Percentiles rank a stretch among this genome's conserved stretches.
Evolutionary conservation across 2,113 vertebrate genomes (phyloP).

Genomic region (Dascyllus trimaculatus): DNA sequence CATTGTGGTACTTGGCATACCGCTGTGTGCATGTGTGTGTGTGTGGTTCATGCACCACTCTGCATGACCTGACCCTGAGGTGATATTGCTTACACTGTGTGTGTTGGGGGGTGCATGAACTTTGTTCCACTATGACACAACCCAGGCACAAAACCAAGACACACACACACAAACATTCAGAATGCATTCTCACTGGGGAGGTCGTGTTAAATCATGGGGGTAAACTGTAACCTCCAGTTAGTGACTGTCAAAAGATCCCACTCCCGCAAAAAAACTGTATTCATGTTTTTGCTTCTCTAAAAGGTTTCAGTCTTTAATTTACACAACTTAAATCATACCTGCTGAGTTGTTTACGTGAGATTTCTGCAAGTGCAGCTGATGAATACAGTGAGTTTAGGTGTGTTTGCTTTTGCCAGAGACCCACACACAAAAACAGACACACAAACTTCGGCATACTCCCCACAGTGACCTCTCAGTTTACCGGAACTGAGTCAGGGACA

Average conservation of each 20-base stretch:
- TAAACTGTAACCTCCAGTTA: slow-evolving; percentile 41
- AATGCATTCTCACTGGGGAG: slow-evolving; percentile 23
- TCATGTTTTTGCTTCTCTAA: not conserved
- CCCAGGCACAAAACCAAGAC: slow-evolving; percentile 51
- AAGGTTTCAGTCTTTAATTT: slow-evolving; percentile 12
- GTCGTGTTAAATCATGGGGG: slow-evolving; percentile 29
- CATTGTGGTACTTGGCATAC: slow-evolving; percentile 36
- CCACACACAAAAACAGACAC: slow-evolving; percentile 14
- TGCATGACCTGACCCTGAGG: slow-evolving; percentile 71
- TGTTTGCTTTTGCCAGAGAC: slow-evolving; percentile 21
- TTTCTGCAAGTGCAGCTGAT: slow-evolving; percentile 21
- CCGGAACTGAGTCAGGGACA: slow-evolving; percentile 63
- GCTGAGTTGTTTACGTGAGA: slow-evolving; percentile 25
- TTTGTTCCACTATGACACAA: slow-evolving; percentile 45
- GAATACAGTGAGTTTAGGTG: slow-evolving; percentile 3
- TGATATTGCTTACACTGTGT: slow-evolving; percentile 61
- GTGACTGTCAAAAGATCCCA: slow-evolving; percentile 16
- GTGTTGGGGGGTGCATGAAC: slow-evolving; percentile 32
- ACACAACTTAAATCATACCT: slow-evolving; percentile 1
- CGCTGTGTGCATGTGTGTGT: slow-evolving; percentile 22
- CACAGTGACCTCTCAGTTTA: slow-evolving; percentile 59
- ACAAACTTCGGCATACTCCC: slow-evolving; percentile 36
- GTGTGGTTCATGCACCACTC: slow-evolving; percentile 68
- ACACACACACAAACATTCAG: slow-evolving; percentile 22
- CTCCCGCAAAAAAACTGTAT: not conserved